Evolutionary conservation across 2,888 invertebrate species (phyloP), one percentile per base, ranked within the genome.

Genomic region (Ophonus ardosiacus): DNA sequence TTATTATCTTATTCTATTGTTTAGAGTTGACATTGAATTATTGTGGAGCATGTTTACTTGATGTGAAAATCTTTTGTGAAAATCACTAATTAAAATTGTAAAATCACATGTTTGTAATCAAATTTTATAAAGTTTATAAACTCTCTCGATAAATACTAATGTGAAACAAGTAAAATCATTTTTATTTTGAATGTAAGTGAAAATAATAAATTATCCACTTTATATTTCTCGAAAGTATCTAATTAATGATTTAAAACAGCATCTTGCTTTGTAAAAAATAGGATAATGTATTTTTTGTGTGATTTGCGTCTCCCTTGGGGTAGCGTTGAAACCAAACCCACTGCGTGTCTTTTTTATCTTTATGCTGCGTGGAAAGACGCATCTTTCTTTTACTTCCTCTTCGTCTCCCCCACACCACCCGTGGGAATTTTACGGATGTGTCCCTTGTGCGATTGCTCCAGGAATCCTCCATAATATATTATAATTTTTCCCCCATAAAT

Each of bases 381-480:
- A 17, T 59, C n/a, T 10, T 15, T 59, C n/a, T 17, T 31, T 59
- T 15, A 59, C 68, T 68, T 38, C 68, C n/a, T 68, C 38, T 1
- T 13, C n/a, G 7, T 24, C 24, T 21, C 24, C 15, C 13, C 43
- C 40, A 8, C 43, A 13, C 18, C 15, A 0, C 71, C 71, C 15
- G 40, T 74, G 71, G 71, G 71, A 74, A 74, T 74, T 74, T 43
- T 10, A 18, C 43, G 71, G 71, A 74, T 74, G 71, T 74, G 40
- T 18, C 71, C 3, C 8, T 43, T 17, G 71, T 74, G 71, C 71
- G 15, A 74, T 74, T 40, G 71, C 71, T 74, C 40, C 40, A 13
- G 10, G 71, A 74, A 74, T 74, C 40, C 43, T 43, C n/a, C 15
- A 74, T 74, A 74, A 74, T 74, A 74, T 40, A 74, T 74, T 74